phyloP scores from a whole-genome alignment of 1,140 invertebrate species.

The Proales similis region DNA sequence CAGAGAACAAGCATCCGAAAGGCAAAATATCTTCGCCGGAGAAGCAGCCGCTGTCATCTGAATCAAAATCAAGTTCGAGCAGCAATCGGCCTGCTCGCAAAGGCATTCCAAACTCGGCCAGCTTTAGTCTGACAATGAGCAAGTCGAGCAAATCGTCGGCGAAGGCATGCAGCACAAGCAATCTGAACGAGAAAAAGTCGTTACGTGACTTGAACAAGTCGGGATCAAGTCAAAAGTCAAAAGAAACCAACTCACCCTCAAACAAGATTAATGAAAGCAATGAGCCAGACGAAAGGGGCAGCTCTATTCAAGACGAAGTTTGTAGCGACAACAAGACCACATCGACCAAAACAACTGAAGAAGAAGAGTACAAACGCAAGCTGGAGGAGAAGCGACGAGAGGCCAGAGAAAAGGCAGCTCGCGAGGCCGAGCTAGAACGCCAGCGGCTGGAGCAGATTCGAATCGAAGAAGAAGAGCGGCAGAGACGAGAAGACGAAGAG shows the following conservation, averaged over 20 bases:
- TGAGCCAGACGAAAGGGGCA: neutral
- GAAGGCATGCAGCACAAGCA: too few species aligned
- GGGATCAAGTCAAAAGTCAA: neutral
- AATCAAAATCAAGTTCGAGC: too few species aligned
- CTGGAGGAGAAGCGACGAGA: conserved; percentile 36
- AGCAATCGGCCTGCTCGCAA: too few species aligned
- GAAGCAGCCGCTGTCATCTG: too few species aligned
- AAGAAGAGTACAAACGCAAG: conserved; percentile 36
- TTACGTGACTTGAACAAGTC: too few species aligned
- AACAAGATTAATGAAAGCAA: neutral
- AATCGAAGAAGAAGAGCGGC: conserved; percentile 21
- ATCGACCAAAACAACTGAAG: conserved; percentile 9
- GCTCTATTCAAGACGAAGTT: neutral
- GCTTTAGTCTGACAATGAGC: too few species aligned
- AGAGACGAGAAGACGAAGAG: conserved; percentile 8
- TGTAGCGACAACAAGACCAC: neutral
- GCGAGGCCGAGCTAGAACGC: conserved; percentile 18
- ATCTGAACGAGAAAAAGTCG: too few species aligned
- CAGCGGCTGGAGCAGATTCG: conserved; percentile 1
- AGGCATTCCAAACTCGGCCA: too few species aligned
- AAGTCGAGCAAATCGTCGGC: too few species aligned
- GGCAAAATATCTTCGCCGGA: too few species aligned
- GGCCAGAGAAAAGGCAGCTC: conserved; percentile 21
- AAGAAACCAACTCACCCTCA: neutral
- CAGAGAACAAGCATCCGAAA: too few species aligned